Evolutionary conservation across 2,888 invertebrate species (phyloP), one percentile per base, ranked within the genome.

Genomic region (Cantharis nigra): DNA sequence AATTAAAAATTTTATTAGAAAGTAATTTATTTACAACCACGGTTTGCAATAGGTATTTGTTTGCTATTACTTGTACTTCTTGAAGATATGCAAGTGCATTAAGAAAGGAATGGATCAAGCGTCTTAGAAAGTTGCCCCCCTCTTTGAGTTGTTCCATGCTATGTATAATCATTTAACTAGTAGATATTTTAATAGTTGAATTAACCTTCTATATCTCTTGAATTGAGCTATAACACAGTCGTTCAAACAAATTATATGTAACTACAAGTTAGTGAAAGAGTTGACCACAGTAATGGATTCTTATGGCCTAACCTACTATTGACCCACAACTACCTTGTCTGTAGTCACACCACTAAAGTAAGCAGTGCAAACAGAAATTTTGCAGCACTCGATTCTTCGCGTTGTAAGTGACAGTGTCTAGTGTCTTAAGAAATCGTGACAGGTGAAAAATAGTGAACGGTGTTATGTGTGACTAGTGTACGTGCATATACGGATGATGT

Each of bases 81-180:
- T 20, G 20, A 20, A 67, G 23, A 26, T 26, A n/a, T 67, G 65
- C 65, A 67, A 67, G 23, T 67, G 65, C 65, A 67, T 69, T 71
- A 63, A 23, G 23, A 33, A 63, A 16, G 70, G 81, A 79, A 79
- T 82, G 80, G 78, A 76, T 77, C 75, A 73, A 77, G 76, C 72
- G 73, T 85, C 84, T 85, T 86, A 85, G 85, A 86, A 86, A 86
- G 85, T 86, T 83, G 78, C 85, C 85, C 85, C 84, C 84, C 83
- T 82, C 81, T 74, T 69, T 80, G 80, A 75, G 79, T 79, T 78
- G 77, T 76, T 76, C 81, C 82, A 82, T 81, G 82, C 82, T 67
- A 49, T 49, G 49, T 49, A 63, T 28, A 20, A 30, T 63, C 79
- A 79, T 83, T 80, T 82, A 82, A 75, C 77, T 80, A 71, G 70